These are phyloP conservation scores for Blastobasis adustella DNA, from an alignment of 2,888 invertebrate species.

Conservation along the genomic window DNA sequence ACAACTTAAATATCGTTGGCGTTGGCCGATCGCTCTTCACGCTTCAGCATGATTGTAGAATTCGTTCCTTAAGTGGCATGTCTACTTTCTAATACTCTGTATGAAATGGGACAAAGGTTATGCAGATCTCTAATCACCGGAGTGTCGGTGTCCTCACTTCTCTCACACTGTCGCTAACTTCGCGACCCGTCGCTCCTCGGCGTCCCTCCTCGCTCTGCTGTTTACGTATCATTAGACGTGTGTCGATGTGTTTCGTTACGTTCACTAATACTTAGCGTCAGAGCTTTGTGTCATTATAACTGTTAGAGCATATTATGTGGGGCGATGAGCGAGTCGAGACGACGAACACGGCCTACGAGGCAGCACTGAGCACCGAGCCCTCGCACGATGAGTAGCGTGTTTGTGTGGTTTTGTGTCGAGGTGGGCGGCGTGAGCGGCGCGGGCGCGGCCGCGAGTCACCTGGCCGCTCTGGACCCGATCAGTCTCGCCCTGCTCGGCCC, in stretches of 20 bases:
- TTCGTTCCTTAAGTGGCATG: conserved; percentile 64
- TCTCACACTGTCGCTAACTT: conserved; percentile 58
- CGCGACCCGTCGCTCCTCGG: conserved; percentile 50
- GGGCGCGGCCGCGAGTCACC: conserved; percentile 71
- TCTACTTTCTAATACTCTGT: conserved; percentile 55
- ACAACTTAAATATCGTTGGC: conserved; percentile 55
- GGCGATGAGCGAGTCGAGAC: conserved; percentile 45
- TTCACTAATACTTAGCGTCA: conserved; percentile 1
- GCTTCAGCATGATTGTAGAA: conserved; percentile 69
- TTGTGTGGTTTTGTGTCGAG: conserved; percentile 76
- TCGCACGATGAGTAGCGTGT: conserved; percentile 72
- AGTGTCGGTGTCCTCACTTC: conserved; percentile 44
- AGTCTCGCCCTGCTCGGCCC: conserved; percentile 72
- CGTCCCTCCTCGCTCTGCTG: conserved; percentile 20
- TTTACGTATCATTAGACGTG: neutral
- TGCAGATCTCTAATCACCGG: conserved; percentile 53
- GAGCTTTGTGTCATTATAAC: conserved; percentile 11
- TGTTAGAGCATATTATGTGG: conserved; percentile 8
- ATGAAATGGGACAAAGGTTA: conserved; percentile 60
- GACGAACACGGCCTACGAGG: conserved; percentile 28
- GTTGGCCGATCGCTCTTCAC: conserved; percentile 65
- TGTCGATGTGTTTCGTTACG: neutral
- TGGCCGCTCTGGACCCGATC: conserved; percentile 74
- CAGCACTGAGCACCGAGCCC: conserved; percentile 17
- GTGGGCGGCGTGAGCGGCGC: conserved; percentile 75